Evolutionary conservation across 1,140 invertebrate species (phyloP), one percentile per base, ranked within the genome.

Genomic region (Dryas iulia): DNA sequence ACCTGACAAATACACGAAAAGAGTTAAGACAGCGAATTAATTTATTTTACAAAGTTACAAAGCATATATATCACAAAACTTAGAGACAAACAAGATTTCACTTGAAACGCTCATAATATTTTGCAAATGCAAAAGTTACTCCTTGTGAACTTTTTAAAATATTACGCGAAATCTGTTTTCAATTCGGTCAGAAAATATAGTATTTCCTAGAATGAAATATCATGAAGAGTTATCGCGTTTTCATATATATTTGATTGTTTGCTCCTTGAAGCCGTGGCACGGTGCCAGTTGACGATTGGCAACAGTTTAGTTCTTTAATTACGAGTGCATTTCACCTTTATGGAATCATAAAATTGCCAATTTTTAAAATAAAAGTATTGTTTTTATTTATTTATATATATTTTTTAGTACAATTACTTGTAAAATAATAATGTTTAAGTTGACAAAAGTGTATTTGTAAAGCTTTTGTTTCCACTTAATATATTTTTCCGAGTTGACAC

Each of bases 291-390:
- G 69, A 72, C 52, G 63, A 52, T 52, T 74, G 66, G 69, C 66
- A 77, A 69, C 66, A 56, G 61, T 71, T 61, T 72, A 68, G 63
- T 62, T 64, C 64, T 52, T 72, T 74, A 77, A 77, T 74, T 74
- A 74, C 59, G 61, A 54, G 69, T 61, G 67, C 65, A 71, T 69
- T 66, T 74, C 66, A 69, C 60, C 33, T 53, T 54, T 30, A 56
- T 59, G 61, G 47, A 35, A 62, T 39, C 52, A 53, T 62, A 62
- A 66, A 66, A 58, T 31, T 73, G 66, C 66, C 64, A 53, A 59
- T 66, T 39, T 39, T 39, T 39, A n/a, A n/a, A n/a, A n/a, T n/a
- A n/a, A n/a, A n/a, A n/a, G n/a, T n/a, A n/a, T n/a, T n/a, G n/a
- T n/a, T n/a, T n/a, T n/a, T n/a, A n/a, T n/a, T n/a, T n/a, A n/a